These are phyloP conservation scores for Bathybates hornii DNA, from an alignment of 2,113 vertebrate genomes.

Conservation along the genomic window DNA sequence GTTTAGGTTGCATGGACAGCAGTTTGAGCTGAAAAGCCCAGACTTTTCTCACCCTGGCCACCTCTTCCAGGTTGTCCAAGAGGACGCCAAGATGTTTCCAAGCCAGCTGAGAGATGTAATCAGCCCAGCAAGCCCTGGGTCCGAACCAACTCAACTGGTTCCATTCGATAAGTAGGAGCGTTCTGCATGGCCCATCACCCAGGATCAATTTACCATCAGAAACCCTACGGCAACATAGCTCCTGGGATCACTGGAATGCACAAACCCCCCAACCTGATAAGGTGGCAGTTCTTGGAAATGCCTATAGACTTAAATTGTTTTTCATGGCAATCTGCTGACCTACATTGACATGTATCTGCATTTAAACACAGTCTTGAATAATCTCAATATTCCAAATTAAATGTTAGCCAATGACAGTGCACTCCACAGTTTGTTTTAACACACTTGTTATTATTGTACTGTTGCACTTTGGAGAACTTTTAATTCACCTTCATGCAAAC, in stretches of 20 bases:
- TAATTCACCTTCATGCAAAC: background rate
- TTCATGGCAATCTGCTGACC: background rate
- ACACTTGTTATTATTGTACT: background rate
- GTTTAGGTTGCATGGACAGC: background rate
- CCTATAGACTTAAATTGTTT: background rate
- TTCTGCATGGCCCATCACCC: background rate
- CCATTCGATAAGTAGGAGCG: background rate
- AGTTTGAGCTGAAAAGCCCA: background rate
- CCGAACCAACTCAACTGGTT: background rate
- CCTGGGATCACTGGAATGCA: background rate
- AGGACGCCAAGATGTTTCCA: background rate
- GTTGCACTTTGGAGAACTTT: constrained; percentile 2
- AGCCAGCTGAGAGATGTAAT: background rate
- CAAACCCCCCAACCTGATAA: background rate
- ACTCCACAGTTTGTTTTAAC: background rate
- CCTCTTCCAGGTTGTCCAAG: background rate
- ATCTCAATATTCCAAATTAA: background rate
- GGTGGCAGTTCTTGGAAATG: background rate
- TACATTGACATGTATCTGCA: background rate
- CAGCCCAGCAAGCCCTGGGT: background rate
- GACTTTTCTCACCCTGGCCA: background rate
- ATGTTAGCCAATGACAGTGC: background rate
- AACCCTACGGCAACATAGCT: background rate
- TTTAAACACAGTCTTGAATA: background rate
- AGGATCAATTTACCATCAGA: background rate